Evolutionary conservation across 2,797 vertebrate genomes (phyloP), one percentile per base, ranked within the genome.

Genomic region (Danio aesculapii): DNA sequence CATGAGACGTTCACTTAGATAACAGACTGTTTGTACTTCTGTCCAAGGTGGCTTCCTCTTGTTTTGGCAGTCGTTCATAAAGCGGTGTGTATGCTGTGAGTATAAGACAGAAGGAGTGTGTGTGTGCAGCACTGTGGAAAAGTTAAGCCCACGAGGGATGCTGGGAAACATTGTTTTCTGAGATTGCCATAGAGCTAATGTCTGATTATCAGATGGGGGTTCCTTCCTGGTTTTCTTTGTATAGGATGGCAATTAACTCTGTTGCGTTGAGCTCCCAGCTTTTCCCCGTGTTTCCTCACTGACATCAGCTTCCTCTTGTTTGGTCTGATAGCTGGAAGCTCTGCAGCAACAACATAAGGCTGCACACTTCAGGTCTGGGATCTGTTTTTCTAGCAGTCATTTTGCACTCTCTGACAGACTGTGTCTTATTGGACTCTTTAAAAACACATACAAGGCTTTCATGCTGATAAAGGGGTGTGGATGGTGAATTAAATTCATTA

Each of bases 211-310:
- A 86, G 86, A 81, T 87, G 87, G 90, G 83, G 89, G 92, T 94
- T 94, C 92, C 93, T 94, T 95, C 94, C 94, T 94, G 92, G 90
- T 93, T 93, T 94, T 90, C 91, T 92, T 92, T 90, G 84, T 85
- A 86, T 83, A 79, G 63, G 62, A 83, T 81, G 88, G 89, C 92
- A 92, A 95, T 94, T 93, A 92, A 58, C 81, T 44, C 46, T 30
- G n/a, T 88, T 84, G 64, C 50, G 82, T 87, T 82, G 82, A 77
- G 89, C 91, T 93, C 89, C 90, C 89, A 92, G 91, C 88, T 88
- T 86, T 30, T 91, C 88, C 86, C 85, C 85, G 79, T 85, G 86
- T 90, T 92, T 91, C 88, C 87, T 86, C 84, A 86, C 83, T 90
- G 88, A 90, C 88, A 88, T 92, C 92, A 90, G 86, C 89, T 92